Conservation (phyloP, 2,888 invertebrate genomes). For the Caenorhabditis imperialis region DNA sequence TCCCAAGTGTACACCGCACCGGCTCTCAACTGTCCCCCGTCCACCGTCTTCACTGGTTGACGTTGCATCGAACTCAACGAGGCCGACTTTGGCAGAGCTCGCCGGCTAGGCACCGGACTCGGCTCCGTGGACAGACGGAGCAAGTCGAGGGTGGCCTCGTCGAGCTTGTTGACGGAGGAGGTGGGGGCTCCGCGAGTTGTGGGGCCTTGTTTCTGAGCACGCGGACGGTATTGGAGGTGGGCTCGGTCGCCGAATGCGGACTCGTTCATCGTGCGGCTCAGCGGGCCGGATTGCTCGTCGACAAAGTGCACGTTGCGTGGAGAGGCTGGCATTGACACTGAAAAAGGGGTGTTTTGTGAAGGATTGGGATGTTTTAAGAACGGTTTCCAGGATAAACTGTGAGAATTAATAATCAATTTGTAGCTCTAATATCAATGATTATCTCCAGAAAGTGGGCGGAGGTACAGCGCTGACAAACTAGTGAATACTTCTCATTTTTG, state of each 20-base stretch:
- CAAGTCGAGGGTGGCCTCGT: slow-evolving; percentile 74
- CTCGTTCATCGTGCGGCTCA: slow-evolving; percentile 51
- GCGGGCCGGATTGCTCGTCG: slow-evolving; percentile 55
- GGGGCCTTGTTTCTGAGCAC: slow-evolving; percentile 56
- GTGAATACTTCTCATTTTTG: too few species aligned
- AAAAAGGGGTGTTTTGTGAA: too few species aligned
- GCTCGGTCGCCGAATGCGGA: slow-evolving; percentile 56
- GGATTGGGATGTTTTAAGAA: too few species aligned
- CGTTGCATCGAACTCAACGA: slow-evolving; percentile 72
- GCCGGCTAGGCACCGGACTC: slow-evolving; percentile 39
- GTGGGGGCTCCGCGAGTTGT: slow-evolving; percentile 52
- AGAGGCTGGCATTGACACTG: slow-evolving; percentile 67
- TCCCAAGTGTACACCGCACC: slow-evolving; percentile 74
- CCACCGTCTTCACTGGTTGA: slow-evolving; percentile 41
- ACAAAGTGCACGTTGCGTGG: slow-evolving; percentile 64
- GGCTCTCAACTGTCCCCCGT: slow-evolving; percentile 68
- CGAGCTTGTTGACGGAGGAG: slow-evolving; percentile 64
- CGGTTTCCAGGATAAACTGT: too few species aligned
- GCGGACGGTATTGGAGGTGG: slow-evolving; percentile 63
- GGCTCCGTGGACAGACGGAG: slow-evolving; percentile 70
- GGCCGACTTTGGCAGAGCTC: slow-evolving; percentile 68
- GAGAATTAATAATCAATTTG: too few species aligned
- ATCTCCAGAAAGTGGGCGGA: too few species aligned
- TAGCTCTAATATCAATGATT: too few species aligned
- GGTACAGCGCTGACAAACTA: too few species aligned